Evolutionary conservation across 2,113 vertebrate species (phyloP).

Genomic region (Coregonus clupeaformis): DNA sequence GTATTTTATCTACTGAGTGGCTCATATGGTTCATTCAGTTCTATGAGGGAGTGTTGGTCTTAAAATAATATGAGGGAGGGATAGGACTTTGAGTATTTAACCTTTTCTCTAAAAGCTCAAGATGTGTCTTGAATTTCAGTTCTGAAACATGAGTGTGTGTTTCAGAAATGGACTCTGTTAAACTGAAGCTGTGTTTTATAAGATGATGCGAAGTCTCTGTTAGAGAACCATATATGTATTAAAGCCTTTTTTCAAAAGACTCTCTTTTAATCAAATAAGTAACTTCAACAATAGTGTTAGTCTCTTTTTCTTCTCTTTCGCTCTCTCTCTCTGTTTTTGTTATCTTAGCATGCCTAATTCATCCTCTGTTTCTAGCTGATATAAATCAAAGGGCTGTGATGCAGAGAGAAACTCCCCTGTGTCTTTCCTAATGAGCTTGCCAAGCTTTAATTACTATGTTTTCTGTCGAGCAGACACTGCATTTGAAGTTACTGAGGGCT

Average conservation of each 20-base stretch:
- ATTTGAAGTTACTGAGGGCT: too few species aligned
- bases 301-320: background rate
- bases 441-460: slow-evolving; percentile 36
- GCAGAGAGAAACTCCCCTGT: slow-evolving; percentile 5
- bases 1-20: too few species aligned
- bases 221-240: too few species aligned
- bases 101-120: background rate
- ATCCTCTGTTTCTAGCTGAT: slow-evolving; percentile 2
- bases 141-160: background rate
- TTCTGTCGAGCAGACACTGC: slow-evolving; percentile 16
- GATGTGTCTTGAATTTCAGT: too few species aligned
- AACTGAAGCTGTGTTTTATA: too few species aligned
- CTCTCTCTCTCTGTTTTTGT: slow-evolving; percentile 8
- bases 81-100: background rate
- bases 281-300: too few species aligned
- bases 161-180: too few species aligned
- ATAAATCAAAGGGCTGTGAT: slow-evolving; percentile 31
- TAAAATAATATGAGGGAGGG: background rate
- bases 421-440: slow-evolving; percentile 22
- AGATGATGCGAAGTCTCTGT: too few species aligned
- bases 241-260: too few species aligned
- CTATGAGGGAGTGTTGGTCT: background rate
- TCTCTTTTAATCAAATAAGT: background rate
- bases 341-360: slow-evolving; percentile 22
- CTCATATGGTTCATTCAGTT: too few species aligned